A percentile compares a stretch with the other conserved stretches of the same genome.
Conservation (phyloP, 2,797 vertebrate species). For the Sparus aurata region DNA sequence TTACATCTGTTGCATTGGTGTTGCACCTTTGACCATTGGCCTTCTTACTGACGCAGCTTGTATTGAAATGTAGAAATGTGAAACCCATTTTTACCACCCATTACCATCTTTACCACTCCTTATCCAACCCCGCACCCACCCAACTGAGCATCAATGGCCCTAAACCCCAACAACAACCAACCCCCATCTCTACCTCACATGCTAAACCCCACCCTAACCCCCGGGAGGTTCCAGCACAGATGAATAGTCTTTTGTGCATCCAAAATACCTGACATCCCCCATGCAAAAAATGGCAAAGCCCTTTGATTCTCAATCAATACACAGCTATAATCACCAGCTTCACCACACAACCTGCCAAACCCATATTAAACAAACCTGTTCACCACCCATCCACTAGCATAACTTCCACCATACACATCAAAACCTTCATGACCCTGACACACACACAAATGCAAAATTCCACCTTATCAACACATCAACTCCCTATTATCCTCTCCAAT, state of each 20-base stretch:
- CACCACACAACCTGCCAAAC: background rate
- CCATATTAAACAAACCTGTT: slow-evolving; percentile 10
- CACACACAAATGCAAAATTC: slow-evolving; percentile 2
- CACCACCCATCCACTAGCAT: background rate
- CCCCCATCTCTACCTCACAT: slow-evolving; percentile 23
- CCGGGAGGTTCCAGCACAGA: slow-evolving; percentile 53
- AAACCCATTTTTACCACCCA: slow-evolving; percentile 17
- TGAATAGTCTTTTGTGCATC: slow-evolving; percentile 69
- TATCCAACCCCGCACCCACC: slow-evolving; percentile 11
- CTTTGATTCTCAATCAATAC: slow-evolving; percentile 60
- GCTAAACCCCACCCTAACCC: slow-evolving; percentile 38
- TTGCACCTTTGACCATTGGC: slow-evolving; percentile 11
- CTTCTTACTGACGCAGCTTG: slow-evolving; percentile 1
- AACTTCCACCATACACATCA: background rate
- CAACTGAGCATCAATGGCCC: slow-evolving; percentile 44
- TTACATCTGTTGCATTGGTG: background rate
- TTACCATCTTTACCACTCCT: slow-evolving; percentile 7
- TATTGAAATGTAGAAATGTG: slow-evolving; percentile 15
- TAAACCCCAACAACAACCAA: slow-evolving; percentile 42
- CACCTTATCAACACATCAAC: slow-evolving; percentile 52
- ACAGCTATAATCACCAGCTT: slow-evolving; percentile 13
- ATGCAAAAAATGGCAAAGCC: slow-evolving; percentile 11
- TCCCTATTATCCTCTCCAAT: slow-evolving; percentile 33
- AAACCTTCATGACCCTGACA: background rate
- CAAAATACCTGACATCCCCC: slow-evolving; percentile 67